Conservation (phyloP, 2,113 vertebrate genomes). For the Tragulus kanchil region DNA sequence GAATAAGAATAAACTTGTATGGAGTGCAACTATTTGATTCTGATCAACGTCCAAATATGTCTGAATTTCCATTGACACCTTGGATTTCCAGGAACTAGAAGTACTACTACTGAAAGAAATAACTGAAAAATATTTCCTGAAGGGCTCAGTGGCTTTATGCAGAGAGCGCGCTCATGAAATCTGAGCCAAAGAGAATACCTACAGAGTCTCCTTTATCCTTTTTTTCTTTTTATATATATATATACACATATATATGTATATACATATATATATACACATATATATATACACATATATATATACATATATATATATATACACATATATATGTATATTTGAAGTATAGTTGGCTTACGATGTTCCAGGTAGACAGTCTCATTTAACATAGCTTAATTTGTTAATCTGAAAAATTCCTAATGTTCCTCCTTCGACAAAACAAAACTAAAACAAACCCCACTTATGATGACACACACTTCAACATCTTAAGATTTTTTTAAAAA, state of each 20-base stretch:
- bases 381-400: no score
- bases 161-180: not conserved
- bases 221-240: no score
- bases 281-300: no score
- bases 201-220: not conserved
- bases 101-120: not conserved
- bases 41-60: not conserved
- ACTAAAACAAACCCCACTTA: slow-evolving; percentile 5
- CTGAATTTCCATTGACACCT: not conserved
- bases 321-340: no score
- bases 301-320: no score
- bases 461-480: not conserved
- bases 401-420: not conserved
- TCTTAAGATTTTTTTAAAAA: not conserved
- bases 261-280: no score
- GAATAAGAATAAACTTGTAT: not conserved
- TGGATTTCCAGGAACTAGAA: not conserved
- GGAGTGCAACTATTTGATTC: not conserved
- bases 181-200: not conserved
- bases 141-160: not conserved
- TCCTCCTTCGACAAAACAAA: not conserved
- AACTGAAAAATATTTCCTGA: not conserved
- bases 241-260: no score
- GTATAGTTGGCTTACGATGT: no score
- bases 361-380: no score